Evolutionary conservation across 2,888 invertebrate genomes (phyloP), one percentile per base, ranked within the genome.

Genomic region (Dolichopus griseipennis): DNA sequence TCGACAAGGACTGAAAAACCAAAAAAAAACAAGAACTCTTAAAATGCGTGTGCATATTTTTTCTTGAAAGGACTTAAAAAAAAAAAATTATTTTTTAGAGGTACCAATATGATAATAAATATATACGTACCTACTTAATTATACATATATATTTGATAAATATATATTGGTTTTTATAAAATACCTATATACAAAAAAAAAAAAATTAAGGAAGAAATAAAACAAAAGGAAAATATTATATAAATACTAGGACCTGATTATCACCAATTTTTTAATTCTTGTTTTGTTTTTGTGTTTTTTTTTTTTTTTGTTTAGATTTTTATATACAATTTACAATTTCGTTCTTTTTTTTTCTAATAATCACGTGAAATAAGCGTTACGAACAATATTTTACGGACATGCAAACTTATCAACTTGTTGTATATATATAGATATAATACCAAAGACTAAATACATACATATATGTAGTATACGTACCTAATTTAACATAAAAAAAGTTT

Each of bases 351-450:
- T 41, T 41, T 2, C 8, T 18, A 52, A 52, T 52, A 52, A 52
- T 52, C 52, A 52, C 18, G 52, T 52, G 52, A 52, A 52, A 18
- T 52, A 52, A 52, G 52, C 52, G 52, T 52, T 52, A n/a, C 52
- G 1, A 52, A 52, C 52, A 7, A 52, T 18, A 52, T 52, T 52
- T 52, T 52, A 52, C 18, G 52, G 52, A 18, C 52, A 52, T 52
- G 52, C 52, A 52, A 52, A 52, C 52, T 52, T 18, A 52, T 52
- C 52, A 52, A 52, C 18, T 52, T 18, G 52, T 52, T 52, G 52
- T 52, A 18, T 15, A 18, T 52, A 18, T 15, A 18, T 37, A 10
- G 37, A 10, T 10, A 37, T 37, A n/a, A n/a, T n/a, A n/a, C n/a
- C n/a, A n/a, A n/a, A n/a, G n/a, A n/a, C n/a, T n/a, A n/a, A n/a